phyloP scores from a whole-genome alignment of 2,888 invertebrate species.

The Dorcus parallelipipedus region DNA sequence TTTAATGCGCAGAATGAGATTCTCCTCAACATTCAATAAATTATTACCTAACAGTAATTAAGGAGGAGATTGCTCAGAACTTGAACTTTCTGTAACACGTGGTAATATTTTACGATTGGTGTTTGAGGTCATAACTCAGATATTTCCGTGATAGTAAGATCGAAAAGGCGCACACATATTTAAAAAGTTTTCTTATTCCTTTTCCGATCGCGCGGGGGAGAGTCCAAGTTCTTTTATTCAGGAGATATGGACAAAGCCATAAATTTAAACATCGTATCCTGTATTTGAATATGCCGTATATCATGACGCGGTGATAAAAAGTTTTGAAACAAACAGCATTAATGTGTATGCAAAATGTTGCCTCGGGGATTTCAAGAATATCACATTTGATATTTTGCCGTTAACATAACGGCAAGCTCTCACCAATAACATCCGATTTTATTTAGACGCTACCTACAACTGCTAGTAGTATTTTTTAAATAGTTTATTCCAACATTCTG shows the following conservation, averaged over 20 bases:
- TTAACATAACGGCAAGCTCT: too few species aligned
- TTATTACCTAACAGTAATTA: background rate
- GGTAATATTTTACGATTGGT: constrained; percentile 4
- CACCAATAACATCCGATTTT: too few species aligned
- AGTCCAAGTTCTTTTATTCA: constrained; percentile 23
- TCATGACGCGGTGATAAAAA: constrained; percentile 32
- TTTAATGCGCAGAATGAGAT: background rate
- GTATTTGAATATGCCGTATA: constrained; percentile 29
- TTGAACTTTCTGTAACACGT: background rate
- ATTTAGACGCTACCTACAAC: too few species aligned
- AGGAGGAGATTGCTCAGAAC: background rate
- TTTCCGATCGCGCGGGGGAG: constrained; percentile 5
- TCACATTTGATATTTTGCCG: background rate
- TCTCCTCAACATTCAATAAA: too few species aligned
- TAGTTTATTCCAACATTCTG: too few species aligned
- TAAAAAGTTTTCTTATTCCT: constrained; percentile 23
- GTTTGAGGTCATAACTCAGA: constrained; percentile 9
- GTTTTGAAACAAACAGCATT: constrained; percentile 33
- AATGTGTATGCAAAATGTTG: constrained; percentile 29
- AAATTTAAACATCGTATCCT: constrained; percentile 28
- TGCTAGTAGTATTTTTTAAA: too few species aligned
- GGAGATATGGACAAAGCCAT: constrained; percentile 20
- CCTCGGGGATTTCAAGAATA: background rate
- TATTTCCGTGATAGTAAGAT: constrained; percentile 12
- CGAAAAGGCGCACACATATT: constrained; percentile 13